Conservation (phyloP, 1,140 invertebrate genomes). For the Pseudomyrmex pallidus region DNA sequence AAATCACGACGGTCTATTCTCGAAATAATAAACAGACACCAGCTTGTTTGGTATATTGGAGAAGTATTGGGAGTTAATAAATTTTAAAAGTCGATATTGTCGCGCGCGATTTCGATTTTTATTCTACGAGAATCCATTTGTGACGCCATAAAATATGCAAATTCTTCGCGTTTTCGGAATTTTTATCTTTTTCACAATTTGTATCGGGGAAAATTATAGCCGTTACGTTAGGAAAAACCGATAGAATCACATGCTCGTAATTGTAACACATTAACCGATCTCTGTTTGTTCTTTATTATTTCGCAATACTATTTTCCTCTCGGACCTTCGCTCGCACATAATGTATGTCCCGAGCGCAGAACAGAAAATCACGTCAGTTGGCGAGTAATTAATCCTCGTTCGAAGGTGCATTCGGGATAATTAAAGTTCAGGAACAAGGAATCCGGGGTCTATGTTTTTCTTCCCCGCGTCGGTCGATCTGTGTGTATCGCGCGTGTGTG, state of each 20-base stretch:
- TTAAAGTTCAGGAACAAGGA: slow-evolving; percentile 38
- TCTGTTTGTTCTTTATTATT: slow-evolving; percentile 7
- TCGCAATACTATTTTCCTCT: slow-evolving; percentile 12
- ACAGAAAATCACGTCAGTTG: slow-evolving; percentile 27
- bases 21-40: slow-evolving; percentile 19
- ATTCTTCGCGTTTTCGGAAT: slow-evolving; percentile 22
- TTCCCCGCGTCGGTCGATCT: slow-evolving; percentile 13
- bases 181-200: slow-evolving; percentile 17
- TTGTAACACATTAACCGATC: slow-evolving; percentile 13
- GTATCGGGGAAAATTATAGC: too few species aligned
- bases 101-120: neutral
- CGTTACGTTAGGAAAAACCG: neutral
- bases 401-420: slow-evolving; percentile 25
- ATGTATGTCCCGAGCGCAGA: neutral
- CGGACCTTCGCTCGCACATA: neutral
- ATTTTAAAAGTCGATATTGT: slow-evolving; percentile 2
- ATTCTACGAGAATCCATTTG: slow-evolving; percentile 5
- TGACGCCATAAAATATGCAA: slow-evolving; percentile 5
- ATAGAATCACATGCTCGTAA: neutral
- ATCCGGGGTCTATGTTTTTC: slow-evolving; percentile 21
- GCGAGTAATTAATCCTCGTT: slow-evolving; percentile 50
- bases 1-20: neutral
- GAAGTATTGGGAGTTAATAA: slow-evolving; percentile 5
- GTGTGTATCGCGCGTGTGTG: slow-evolving; percentile 14
- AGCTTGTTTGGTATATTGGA: neutral